These are phyloP conservation scores for Anas bahamensis DNA, from an alignment of 2,797 vertebrate genomes.

Conservation along the genomic window DNA sequence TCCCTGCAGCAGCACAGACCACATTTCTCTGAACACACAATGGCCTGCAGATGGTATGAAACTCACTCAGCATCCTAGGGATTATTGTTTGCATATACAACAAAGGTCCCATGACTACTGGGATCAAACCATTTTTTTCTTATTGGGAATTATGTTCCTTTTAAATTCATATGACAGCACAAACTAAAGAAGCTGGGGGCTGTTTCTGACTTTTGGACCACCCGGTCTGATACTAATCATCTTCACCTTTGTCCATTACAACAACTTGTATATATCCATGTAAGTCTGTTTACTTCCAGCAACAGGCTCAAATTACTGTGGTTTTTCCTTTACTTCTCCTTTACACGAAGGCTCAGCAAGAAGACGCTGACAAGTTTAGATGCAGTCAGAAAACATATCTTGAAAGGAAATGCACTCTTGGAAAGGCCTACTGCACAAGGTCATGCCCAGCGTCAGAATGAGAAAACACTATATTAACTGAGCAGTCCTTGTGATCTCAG, in stretches of 20 bases:
- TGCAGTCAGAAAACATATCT: not conserved
- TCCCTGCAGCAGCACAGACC: not conserved
- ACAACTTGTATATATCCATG: not conserved
- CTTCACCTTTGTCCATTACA: not conserved
- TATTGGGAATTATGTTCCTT: not conserved
- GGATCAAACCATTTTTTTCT: not conserved
- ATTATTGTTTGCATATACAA: accelerated
- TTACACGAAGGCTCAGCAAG: not conserved
- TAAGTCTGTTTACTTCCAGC: not conserved
- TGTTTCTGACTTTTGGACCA: not conserved
- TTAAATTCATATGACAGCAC: not conserved
- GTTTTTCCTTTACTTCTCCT: not conserved
- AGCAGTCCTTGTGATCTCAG: not conserved
- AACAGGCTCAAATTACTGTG: not conserved
- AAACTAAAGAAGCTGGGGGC: not conserved
- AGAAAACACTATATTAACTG: not conserved
- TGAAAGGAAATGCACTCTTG: not conserved
- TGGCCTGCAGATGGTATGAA: not conserved
- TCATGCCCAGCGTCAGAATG: not conserved
- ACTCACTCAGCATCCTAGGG: not conserved
- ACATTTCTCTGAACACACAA: not conserved
- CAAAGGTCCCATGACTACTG: not conserved
- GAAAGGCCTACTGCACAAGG: not conserved
- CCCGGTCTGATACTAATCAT: not conserved
- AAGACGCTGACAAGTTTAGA: not conserved